Evolutionary conservation across 2,888 invertebrate species (phyloP).

Genomic region (Ashinkailepas kermadecensis): DNA sequence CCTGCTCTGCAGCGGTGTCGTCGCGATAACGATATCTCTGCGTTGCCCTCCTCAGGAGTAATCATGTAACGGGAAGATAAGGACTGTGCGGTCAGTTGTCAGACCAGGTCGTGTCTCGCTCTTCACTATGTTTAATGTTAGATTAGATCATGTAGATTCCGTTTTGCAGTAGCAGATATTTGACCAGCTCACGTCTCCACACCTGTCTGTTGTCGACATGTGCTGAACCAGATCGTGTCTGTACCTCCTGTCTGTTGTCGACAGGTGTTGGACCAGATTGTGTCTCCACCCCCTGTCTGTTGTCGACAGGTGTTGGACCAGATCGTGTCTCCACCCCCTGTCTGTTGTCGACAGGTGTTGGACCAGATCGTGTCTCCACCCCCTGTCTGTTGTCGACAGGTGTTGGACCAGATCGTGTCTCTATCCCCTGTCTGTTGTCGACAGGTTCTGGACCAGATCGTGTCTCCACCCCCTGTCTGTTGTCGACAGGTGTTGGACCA

Average conservation of each 20-base stretch:
- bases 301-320: background rate
- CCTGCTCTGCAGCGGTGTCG: no score
- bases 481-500: no score
- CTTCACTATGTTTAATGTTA: no score
- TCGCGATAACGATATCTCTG: no score
- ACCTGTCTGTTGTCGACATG: background rate
- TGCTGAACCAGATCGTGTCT: background rate
- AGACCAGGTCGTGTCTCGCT: no score
- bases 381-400: background rate
- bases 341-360: background rate
- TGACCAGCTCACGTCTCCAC: conserved; percentile 41
- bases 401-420: background rate
- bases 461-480: conserved; percentile 46
- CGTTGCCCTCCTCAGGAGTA: no score
- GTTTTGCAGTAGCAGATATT: background rate
- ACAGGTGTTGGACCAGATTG: background rate
- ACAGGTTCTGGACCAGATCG: conserved; percentile 74
- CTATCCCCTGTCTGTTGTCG: background rate
- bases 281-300: background rate
- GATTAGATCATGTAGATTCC: background rate
- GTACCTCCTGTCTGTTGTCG: background rate
- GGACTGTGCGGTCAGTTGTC: no score
- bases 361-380: background rate
- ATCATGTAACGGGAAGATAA: no score
- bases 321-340: background rate